Conservation (phyloP, 2,113 vertebrate genomes). For the Atrichornis clamosus region DNA sequence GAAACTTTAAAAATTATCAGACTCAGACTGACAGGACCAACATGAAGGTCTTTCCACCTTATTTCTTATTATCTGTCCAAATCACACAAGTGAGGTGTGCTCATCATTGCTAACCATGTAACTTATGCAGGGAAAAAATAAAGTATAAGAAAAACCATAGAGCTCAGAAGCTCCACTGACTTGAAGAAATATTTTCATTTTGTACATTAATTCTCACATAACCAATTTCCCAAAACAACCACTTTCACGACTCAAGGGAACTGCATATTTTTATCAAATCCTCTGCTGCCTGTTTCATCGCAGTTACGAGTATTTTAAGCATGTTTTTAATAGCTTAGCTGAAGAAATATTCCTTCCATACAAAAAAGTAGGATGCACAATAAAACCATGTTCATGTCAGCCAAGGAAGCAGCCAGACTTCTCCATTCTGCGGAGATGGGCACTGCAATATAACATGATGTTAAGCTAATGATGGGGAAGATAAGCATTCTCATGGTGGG, state of each 20-base stretch:
- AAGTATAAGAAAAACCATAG: neutral
- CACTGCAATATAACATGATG: neutral
- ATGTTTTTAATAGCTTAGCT: neutral
- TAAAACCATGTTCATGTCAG: neutral
- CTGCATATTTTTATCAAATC: neutral
- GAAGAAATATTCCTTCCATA: neutral
- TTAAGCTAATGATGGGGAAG: constrained; percentile 7
- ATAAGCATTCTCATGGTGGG: neutral
- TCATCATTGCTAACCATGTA: neutral
- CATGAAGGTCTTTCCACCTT: neutral
- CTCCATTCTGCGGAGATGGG: neutral
- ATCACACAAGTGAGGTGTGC: neutral
- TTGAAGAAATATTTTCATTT: neutral
- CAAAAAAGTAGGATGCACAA: neutral
- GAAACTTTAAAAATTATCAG: neutral
- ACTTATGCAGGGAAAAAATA: neutral
- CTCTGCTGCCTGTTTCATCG: neutral
- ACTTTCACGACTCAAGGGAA: neutral
- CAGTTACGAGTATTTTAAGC: neutral
- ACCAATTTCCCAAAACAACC: neutral
- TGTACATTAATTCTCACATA: neutral
- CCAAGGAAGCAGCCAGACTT: neutral
- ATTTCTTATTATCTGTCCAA: neutral
- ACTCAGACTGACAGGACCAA: neutral
- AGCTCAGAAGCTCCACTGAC: neutral